Percentiles rank a stretch among this genome's conserved stretches.
Evolutionary conservation across 1,140 invertebrate genomes (phyloP).

Genomic region (Drosophila bocki): DNA sequence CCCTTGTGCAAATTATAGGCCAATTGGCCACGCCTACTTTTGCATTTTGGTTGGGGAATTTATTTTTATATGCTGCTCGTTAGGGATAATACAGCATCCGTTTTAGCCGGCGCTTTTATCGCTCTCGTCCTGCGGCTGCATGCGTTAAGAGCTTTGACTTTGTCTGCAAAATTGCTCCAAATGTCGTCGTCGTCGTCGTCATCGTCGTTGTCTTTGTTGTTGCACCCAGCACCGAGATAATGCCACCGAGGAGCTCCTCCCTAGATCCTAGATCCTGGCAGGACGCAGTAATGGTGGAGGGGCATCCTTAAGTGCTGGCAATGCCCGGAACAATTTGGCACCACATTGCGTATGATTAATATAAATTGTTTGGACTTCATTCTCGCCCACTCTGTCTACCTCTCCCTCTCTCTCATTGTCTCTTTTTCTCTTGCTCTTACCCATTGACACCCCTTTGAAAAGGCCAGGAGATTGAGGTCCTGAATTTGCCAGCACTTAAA

Average conservation of each 20-base stretch:
- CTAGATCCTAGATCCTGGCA: conserved; percentile 1
- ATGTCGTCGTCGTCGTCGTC: conserved; percentile 11
- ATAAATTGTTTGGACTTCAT: conserved; percentile 67
- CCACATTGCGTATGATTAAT: conserved; percentile 75
- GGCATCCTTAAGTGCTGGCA: conserved; percentile 42
- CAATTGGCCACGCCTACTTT: conserved; percentile 33
- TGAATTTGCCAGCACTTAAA: conserved; percentile 32
- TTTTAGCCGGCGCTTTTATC: conserved; percentile 48
- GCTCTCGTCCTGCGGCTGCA: conserved; percentile 21
- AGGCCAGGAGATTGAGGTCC: background rate
- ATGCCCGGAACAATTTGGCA: conserved; percentile 68
- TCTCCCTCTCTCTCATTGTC: background rate
- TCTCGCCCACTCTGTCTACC: conserved; percentile 1
- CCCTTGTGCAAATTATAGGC: conserved; percentile 30
- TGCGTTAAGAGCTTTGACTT: conserved; percentile 41
- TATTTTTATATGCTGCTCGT: conserved; percentile 52
- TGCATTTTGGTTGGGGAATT: conserved; percentile 19
- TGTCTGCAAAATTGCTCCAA: conserved; percentile 31
- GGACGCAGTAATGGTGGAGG: background rate
- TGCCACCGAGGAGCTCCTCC: background rate
- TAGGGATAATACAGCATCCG: conserved; percentile 49
- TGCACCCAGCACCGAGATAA: conserved; percentile 18
- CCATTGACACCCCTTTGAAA: conserved; percentile 12
- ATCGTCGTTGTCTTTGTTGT: background rate
- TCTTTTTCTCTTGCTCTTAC: background rate